Base-by-base conservation (phyloP, 2,797 vertebrate species). In the Protosalanx chinensis region DNA sequence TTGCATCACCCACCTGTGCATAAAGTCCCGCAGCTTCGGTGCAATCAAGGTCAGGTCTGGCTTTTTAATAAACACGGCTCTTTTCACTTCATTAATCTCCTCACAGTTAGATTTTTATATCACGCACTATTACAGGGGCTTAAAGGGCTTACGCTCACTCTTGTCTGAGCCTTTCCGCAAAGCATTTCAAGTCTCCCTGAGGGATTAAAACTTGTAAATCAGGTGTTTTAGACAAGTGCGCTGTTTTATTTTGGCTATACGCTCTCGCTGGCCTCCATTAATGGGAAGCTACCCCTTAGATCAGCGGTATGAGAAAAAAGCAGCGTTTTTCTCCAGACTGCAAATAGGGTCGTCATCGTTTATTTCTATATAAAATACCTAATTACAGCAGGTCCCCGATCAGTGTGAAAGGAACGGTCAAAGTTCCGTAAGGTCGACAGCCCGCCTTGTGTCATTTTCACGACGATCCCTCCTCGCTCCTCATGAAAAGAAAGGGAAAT, bases 81-180 rank as follows among this genome's bases (percentile, higher is more conserved):
- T 16, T 73, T 84, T 80, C 62, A 70, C 84, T 82, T 79, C 79
- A 86, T 89, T 86, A 86, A 88, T 88, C 79, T 86, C 72, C 76
- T 75, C 75, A 76, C 79, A 76, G 88, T 89, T 85, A 72, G 71
- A 3, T 81, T 84, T 85, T 85, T 80, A 75, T 86, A 82, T 87
- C 82, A 82, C 72, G 81, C 79, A 80, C 82, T 84, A 81, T 75
- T 81, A 85, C 81, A 80, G 84, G 23, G 67, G 74, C 88, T 88
- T 88, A 84, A 87, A 86, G 80, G 13, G 57, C 74, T 87, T 85
- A 86, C 83, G 85, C 78, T 73, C 76, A 83, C 83, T 85, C 81
- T 84, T 89, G 84, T 81, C 81, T 82, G 76, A 70, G 76, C 82
- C 81, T 85, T 85, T 84, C 85, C 51, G 18, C 15, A 53, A 53